A percentile compares a stretch with the other conserved stretches of the same genome.
phyloP scores from a whole-genome alignment of 2,797 vertebrate genomes.

The Aldrovandia affinis region DNA sequence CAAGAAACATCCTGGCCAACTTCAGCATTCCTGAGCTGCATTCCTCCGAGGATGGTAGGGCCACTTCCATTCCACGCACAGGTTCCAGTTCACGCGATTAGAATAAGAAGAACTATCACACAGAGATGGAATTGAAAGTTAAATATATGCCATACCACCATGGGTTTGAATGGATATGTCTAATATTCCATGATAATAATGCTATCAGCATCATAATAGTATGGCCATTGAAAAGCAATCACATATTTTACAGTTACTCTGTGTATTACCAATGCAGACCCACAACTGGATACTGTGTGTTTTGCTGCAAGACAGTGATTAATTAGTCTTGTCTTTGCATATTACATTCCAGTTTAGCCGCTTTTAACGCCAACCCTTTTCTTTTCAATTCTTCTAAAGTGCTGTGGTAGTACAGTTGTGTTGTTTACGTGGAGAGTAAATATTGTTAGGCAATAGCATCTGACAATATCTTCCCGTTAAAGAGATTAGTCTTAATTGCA shows the following conservation, averaged over 20 bases:
- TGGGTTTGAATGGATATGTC: background rate
- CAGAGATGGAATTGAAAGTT: background rate
- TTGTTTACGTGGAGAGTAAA: background rate
- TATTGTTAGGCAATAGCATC: background rate
- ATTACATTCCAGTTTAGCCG: background rate
- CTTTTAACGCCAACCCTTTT: no score
- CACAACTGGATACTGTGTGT: background rate
- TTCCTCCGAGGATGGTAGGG: conserved; percentile 6
- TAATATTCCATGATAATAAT: background rate
- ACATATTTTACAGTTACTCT: background rate
- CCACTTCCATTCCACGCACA: background rate
- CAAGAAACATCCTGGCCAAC: background rate
- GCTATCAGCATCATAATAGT: background rate
- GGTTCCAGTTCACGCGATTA: background rate
- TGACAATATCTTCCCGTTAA: background rate
- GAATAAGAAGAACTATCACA: background rate
- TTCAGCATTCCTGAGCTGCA: conserved; percentile 27
- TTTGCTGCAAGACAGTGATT: background rate
- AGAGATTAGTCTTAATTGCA: background rate
- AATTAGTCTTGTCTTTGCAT: background rate
- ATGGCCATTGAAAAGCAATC: background rate
- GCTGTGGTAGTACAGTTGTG: background rate
- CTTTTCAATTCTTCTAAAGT: no score
- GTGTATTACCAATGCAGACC: background rate
- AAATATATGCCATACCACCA: background rate